Conservation (phyloP, 2,113 vertebrate species). For the Accipiter virgatus region DNA sequence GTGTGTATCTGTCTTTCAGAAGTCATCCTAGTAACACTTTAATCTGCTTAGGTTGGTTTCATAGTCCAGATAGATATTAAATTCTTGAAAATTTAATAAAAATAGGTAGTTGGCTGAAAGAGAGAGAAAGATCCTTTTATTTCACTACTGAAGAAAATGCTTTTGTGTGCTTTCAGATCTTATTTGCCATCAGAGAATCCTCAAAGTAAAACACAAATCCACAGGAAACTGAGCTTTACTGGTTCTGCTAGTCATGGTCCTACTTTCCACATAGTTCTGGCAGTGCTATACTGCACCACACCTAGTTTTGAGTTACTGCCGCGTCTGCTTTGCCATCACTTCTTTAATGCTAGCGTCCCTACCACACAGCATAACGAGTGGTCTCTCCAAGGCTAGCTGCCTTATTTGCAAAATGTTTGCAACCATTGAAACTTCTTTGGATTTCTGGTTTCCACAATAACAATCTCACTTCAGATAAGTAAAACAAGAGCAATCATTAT, state of each 20-base stretch:
- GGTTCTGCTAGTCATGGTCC: background rate
- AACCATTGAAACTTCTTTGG: background rate
- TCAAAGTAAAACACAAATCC: background rate
- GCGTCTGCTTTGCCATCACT: background rate
- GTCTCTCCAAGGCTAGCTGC: background rate
- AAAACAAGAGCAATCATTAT: background rate
- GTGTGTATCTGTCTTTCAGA: background rate
- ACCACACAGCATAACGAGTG: background rate
- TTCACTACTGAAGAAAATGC: background rate
- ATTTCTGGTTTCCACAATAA: background rate
- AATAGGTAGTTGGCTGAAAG: background rate
- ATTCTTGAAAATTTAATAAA: background rate
- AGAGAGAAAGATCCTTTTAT: background rate
- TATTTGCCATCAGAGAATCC: background rate
- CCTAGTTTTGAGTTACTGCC: background rate
- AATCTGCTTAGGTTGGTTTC: background rate
- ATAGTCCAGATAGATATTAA: background rate
- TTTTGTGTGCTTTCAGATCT: background rate
- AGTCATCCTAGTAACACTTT: background rate
- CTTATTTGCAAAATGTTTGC: background rate
- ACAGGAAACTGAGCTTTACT: background rate
- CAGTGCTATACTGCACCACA: background rate
- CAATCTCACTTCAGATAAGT: background rate
- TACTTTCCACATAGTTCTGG: background rate
- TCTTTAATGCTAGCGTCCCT: background rate